Evolutionary conservation across 2,888 invertebrate species (phyloP), one percentile per base, ranked within the genome.

Genomic region (Baronia brevicornis): DNA sequence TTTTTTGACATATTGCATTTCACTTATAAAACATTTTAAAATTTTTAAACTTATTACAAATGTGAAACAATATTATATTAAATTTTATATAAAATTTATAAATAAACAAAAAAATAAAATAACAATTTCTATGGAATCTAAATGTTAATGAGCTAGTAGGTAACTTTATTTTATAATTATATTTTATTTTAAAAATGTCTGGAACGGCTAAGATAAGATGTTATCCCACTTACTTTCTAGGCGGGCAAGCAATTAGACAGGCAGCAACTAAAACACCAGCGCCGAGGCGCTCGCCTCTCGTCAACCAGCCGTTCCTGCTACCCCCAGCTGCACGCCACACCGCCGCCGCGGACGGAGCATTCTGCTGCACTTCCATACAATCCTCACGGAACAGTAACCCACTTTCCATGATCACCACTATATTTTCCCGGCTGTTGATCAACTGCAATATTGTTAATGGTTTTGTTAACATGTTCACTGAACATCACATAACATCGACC

Each of bases 351-450:
- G 62, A 51, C 0, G 73, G 71, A 0, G 70, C 47, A 14, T 74
- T 74, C 33, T 80, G 77, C 29, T 84, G 82, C 13, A 84, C 72
- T 25, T 69, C 65, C 0, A 70, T 40, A 12, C 79, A 71, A 52
- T 84, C 84, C 24, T 84, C 84, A 0, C 80, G 54, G 48, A 85
- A 85, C 2, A 85, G 50, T 0, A 85, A 54, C 0, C 84, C 84
- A 5, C 77, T 74, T 37, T 80, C 82, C 3, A 85, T 44, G 19
- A 85, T 75, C 0, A 61, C 43, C 7, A 80, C 54, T 21, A 82
- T 62, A 44, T 78, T 60, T 3, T 61, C 51, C 0, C 66, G 54
- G 23, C 59, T 69, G 52, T 72, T 59, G 5, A 80, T 41, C 1
- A 77, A 39, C 84, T 84, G 60, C 0, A 59, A 59, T n/a, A 4